Evolutionary conservation across 2,797 vertebrate genomes (phyloP), one percentile per base, ranked within the genome.

Genomic region (Potorous gilbertii): DNA sequence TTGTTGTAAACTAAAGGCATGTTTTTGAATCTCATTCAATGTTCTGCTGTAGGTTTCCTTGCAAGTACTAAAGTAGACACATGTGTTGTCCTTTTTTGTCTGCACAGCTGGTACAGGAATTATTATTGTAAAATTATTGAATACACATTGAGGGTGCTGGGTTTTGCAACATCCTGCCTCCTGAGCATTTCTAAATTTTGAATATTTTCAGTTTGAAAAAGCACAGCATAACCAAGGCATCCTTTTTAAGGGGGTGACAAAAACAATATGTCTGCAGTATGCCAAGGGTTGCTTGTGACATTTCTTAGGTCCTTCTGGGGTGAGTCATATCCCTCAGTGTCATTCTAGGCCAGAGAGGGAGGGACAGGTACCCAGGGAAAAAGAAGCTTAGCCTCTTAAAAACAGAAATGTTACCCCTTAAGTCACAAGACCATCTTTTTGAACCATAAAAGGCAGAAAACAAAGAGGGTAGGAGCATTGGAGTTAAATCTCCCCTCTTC

Each of bases 401-500:
- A 5, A 5, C n/a, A 31, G 3, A 0, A 56, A 54, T 56, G 13
- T 56, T 56, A 6, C 16, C 92, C 46, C 50, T 54, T 54, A n/a
- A 54, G 0, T 92, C 21, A 55, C 40, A 46, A 34, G 66, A 13
- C 6, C 5, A 1, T 54, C 13, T 66, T 34, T 28, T 14, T 81
- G 40, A 54, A 56, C 46, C 9, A 40, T 91, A 56, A 5, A 31
- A 28, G 1, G 92, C 28, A 40, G 96, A 93, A 55, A 55, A 62
- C 34, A 57, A 94, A 96, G n/a, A 92, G 94, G 94, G 89, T n/a
- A 0, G 0, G 50, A 18, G 89, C 8, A 6, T 0, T 0, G 90
- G 28, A 92, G 95, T 89, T 94, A 93, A 94, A 92, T 91, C 56
- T 94, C 96, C 34, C 66, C 54, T 87, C 93, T 54, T 96, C 90